These are phyloP conservation scores for Samia ricini DNA, from an alignment of 1,140 invertebrate species.

Conservation along the genomic window DNA sequence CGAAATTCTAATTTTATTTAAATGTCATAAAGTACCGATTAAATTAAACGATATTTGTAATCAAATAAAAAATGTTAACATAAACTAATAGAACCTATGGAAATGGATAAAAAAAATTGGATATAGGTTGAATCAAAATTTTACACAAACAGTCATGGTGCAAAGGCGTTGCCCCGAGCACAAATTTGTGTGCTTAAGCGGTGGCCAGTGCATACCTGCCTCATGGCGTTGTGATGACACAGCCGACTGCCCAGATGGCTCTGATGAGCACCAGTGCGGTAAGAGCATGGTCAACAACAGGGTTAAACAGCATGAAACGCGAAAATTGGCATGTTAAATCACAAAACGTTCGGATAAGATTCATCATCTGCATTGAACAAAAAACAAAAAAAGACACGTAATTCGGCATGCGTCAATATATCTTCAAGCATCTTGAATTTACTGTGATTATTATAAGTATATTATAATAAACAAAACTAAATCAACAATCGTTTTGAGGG, in stretches of 20 bases:
- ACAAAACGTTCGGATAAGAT: background rate
- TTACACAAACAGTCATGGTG: conserved; percentile 46
- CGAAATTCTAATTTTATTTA: too few species aligned
- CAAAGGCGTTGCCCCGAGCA: conserved; percentile 77
- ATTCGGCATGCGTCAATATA: background rate
- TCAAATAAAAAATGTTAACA: too few species aligned
- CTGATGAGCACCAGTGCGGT: conserved; percentile 85
- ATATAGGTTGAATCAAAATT: conserved; percentile 17
- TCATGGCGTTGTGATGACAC: conserved; percentile 85
- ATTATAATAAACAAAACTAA: background rate
- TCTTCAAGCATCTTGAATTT: too few species aligned
- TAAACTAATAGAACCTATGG: too few species aligned
- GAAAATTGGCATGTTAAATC: conserved; percentile 19
- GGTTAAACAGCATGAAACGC: conserved; percentile 31
- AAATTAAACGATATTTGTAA: too few species aligned
- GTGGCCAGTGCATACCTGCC: conserved; percentile 84
- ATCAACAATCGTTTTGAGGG: background rate
- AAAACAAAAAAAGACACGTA: too few species aligned
- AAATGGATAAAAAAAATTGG: too few species aligned
- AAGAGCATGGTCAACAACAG: conserved; percentile 63
- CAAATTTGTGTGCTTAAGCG: conserved; percentile 80
- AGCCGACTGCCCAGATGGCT: conserved; percentile 83
- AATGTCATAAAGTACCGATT: too few species aligned
- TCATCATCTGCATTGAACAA: background rate
- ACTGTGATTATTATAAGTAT: too few species aligned